phyloP scores from a whole-genome alignment of 1,140 invertebrate genomes.

The Brachionus plicatilis region DNA sequence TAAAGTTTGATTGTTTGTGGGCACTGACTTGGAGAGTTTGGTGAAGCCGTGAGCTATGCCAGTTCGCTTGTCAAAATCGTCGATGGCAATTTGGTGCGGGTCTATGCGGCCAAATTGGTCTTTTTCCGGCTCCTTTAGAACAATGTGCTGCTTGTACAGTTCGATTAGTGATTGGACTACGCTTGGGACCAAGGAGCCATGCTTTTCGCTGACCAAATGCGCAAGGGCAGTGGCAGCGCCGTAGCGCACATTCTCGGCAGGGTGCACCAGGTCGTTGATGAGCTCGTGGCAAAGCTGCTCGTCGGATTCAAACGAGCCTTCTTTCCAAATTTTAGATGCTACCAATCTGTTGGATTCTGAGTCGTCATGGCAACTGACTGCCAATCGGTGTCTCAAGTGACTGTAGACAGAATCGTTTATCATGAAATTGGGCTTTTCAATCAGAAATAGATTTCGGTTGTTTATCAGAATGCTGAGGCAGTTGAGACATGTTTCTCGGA shows the following conservation, averaged over 20 bases:
- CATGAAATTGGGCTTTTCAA: not conserved
- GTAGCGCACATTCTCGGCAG: constrained; percentile 70
- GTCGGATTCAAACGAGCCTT: not conserved
- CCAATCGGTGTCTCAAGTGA: not conserved
- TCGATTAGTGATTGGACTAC: constrained; percentile 65
- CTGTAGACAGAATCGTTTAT: not conserved
- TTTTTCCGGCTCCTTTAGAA: constrained; percentile 75
- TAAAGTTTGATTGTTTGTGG: constrained; percentile 64
- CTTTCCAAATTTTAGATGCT: not conserved
- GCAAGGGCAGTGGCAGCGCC: constrained; percentile 71
- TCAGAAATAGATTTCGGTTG: constrained; percentile 4
- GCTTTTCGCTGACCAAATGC: constrained; percentile 43
- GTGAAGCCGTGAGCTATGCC: constrained; percentile 76
- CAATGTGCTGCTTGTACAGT: constrained; percentile 65
- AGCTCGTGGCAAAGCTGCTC: not conserved
- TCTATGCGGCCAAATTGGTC: constrained; percentile 86
- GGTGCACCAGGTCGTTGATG: constrained; percentile 68
- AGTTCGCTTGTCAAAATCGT: constrained; percentile 77
- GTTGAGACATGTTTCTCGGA: not conserved
- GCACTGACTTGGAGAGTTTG: constrained; percentile 61
- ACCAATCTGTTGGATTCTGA: not conserved
- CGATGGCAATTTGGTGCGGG: constrained; percentile 66
- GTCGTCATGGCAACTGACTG: not conserved
- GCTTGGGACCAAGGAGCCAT: constrained; percentile 58
- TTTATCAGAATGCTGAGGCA: not conserved